Evolutionary conservation across 2,113 vertebrate genomes (phyloP).

Genomic region (Prunella fulvescens): DNA sequence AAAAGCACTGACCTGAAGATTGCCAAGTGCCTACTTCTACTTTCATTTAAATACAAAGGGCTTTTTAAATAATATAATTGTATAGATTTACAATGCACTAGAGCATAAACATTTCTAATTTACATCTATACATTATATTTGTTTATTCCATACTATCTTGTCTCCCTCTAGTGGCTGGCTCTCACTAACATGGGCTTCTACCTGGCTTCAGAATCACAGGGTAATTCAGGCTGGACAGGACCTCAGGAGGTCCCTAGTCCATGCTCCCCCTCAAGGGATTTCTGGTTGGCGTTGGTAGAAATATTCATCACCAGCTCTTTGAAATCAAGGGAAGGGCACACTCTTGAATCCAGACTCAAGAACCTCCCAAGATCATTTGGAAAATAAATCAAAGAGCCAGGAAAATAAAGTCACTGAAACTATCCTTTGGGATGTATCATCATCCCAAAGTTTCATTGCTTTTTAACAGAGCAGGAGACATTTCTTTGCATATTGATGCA

Average conservation of each 20-base stretch:
- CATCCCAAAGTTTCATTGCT: background rate
- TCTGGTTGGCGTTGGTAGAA: background rate
- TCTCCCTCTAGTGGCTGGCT: conserved; percentile 6
- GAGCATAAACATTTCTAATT: background rate
- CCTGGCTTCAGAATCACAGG: background rate
- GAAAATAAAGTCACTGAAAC: background rate
- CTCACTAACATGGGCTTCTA: background rate
- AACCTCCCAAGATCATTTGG: background rate
- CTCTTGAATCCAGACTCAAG: background rate
- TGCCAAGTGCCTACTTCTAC: background rate
- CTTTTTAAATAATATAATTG: background rate
- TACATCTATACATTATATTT: fast-evolving
- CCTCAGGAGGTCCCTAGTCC: background rate
- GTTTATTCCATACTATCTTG: background rate
- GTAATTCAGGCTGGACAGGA: background rate
- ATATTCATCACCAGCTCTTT: background rate
- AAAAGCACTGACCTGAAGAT: background rate
- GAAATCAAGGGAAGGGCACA: background rate
- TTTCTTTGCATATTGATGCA: background rate
- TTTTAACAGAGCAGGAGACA: background rate
- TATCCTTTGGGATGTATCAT: background rate
- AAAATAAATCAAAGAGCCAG: background rate
- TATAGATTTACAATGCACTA: background rate
- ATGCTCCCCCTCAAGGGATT: background rate
- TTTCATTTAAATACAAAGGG: background rate